Conservation (phyloP, 2,113 vertebrate species). For the Phyllopteryx taeniolatus region DNA sequence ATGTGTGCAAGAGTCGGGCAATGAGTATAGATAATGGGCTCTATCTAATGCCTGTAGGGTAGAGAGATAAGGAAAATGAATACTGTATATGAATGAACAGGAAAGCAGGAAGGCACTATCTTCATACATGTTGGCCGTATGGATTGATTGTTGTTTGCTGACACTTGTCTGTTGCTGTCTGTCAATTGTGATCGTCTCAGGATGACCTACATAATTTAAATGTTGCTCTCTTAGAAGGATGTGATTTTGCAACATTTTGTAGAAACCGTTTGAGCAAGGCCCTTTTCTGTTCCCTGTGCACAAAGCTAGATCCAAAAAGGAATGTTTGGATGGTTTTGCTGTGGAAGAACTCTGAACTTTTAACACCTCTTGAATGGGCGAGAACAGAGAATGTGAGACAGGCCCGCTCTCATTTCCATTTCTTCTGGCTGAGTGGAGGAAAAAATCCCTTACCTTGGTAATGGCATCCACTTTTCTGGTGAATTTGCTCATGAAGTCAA, state of each 20-base stretch:
- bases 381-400: background rate
- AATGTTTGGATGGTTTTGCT: background rate
- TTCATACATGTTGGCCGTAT: conserved; percentile 16
- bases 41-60: conserved; percentile 41
- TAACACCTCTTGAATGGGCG: background rate
- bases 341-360: background rate
- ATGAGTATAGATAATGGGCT: conserved; percentile 47
- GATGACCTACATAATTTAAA: conserved; percentile 9
- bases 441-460: background rate
- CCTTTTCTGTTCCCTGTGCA: background rate
- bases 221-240: background rate
- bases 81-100: conserved; percentile 17
- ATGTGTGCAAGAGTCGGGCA: conserved; percentile 26
- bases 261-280: background rate
- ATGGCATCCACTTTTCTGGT: background rate
- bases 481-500: background rate
- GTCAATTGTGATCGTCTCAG: background rate
- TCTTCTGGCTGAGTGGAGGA: background rate
- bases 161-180: background rate
- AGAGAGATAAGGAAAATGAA: conserved; percentile 30
- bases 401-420: background rate
- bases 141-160: conserved; percentile 1
- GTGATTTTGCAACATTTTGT: background rate
- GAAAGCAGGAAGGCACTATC: background rate
- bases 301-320: background rate